Evolutionary conservation across 2,797 vertebrate species (phyloP), one percentile per base, ranked within the genome.

Genomic region (Acestrorhynchus altus): DNA sequence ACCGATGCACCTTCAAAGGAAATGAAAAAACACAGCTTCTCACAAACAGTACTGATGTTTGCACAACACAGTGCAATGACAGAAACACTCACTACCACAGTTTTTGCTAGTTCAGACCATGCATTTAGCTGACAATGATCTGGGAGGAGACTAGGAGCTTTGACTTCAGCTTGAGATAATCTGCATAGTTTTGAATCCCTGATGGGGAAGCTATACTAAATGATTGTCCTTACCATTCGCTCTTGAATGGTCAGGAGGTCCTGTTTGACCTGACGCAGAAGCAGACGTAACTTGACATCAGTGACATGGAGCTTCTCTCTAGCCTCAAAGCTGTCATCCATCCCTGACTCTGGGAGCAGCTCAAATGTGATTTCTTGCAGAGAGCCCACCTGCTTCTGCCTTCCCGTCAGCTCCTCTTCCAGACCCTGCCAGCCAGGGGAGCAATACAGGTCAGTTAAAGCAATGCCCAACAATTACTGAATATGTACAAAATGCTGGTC

Each of bases 281-380:
- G 90, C 81, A 93, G 81, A 66, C 87, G 92, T 80, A 97, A 86
- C 80, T 96, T 98, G 31, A 84, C 93, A 20, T 88, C 88, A 4
- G 96, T 96, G 64, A 96, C 95, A 0, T 94, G 94, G 10, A 97
- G 92, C 74, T 96, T 96, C 90, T 98, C 96, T 69, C 82, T 87
- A 13, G 94, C 92, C 83, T 98, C 96, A 1, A 74, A 52, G 13
- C 91, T 91, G 46, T 94, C 93, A 52, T 92, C 94, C 0, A 81
- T 87, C 0, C 59, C 83, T 0, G 90, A 90, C 61, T 94, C 91
- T 0, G 91, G 87, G 68, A 95, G 93, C 68, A 98, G 92, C 89
- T 92, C 90, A 56, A 86, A 84, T 78, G 94, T 91, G 81, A 98
- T 93, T 20, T 95, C 93, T 80, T 95, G 95, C 24, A 98, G 92